A percentile compares a stretch with the other conserved stretches of the same genome.
phyloP scores from a whole-genome alignment of 2,888 invertebrate species.

The Rhagonycha fulva region DNA sequence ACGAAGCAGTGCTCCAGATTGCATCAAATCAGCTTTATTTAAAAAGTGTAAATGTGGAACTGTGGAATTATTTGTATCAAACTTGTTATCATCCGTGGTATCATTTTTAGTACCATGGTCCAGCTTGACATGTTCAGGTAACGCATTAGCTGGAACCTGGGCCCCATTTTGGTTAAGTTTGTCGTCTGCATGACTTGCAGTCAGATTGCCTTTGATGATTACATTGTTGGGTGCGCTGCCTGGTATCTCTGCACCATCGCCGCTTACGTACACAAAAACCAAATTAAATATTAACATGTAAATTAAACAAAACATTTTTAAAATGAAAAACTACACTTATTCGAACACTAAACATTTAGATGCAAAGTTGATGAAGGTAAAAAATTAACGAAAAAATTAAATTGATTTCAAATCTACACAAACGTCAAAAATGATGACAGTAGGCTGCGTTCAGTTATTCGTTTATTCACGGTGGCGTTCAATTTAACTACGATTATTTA shows the following conservation, averaged over 20 bases:
- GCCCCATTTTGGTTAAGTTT: not conserved
- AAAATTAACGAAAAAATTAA: not conserved
- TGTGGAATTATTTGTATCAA: not conserved
- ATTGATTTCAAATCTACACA: not conserved
- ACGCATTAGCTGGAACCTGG: too few species aligned
- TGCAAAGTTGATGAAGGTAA: not conserved
- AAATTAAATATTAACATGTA: not conserved
- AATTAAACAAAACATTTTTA: not conserved
- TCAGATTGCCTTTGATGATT: not conserved
- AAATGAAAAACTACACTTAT: not conserved
- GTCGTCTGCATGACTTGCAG: not conserved
- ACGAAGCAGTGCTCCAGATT: slow-evolving; percentile 39
- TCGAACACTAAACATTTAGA: not conserved
- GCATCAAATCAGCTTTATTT: slow-evolving; percentile 16
- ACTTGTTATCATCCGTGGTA: not conserved
- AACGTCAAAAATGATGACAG: not conserved
- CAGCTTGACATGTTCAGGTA: not conserved
- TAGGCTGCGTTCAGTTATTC: not conserved
- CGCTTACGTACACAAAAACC: not conserved
- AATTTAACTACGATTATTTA: not conserved
- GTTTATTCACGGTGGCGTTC: not conserved
- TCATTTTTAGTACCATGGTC: not conserved
- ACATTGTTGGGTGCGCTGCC: not conserved
- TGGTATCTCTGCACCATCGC: not conserved
- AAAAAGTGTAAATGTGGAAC: not conserved